These are phyloP conservation scores for Zaprionus obscuricornis DNA, from an alignment of 2,888 invertebrate genomes.

Conservation along the genomic window DNA sequence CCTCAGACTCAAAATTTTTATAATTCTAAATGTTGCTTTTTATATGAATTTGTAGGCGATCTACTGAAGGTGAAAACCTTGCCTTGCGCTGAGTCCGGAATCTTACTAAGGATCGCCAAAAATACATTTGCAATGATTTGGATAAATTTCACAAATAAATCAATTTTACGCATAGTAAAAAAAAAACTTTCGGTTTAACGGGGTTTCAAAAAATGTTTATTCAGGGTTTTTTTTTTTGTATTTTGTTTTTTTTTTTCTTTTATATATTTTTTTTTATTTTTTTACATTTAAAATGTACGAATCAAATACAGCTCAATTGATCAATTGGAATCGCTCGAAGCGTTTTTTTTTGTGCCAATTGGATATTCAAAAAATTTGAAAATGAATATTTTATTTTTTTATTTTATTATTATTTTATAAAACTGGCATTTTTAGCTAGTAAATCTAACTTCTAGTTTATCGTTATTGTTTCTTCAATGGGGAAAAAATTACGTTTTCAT, in stretches of 20 bases:
- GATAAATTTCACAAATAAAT: too few species aligned
- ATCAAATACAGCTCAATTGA: conserved; percentile 35
- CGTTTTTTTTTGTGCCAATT: conserved; percentile 16
- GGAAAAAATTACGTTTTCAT: too few species aligned
- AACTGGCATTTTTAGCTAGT: conserved; percentile 38
- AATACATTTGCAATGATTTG: too few species aligned
- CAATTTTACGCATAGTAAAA: background rate
- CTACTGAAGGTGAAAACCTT: background rate
- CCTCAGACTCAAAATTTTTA: too few species aligned
- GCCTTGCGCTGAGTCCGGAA: too few species aligned
- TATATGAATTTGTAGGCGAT: background rate
- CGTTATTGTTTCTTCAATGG: conserved; percentile 44
- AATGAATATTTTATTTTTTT: too few species aligned
- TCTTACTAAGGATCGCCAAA: too few species aligned
- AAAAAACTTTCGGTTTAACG: conserved; percentile 41
- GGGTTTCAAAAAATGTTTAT: conserved; percentile 70
- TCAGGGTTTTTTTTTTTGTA: conserved; percentile 47
- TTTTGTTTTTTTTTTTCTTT: conserved; percentile 23
- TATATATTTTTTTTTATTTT: conserved; percentile 40
- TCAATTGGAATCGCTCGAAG: conserved; percentile 45
- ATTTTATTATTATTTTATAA: conserved; percentile 40
- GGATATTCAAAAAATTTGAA: conserved; percentile 18
- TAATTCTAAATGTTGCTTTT: too few species aligned
- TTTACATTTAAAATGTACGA: conserved; percentile 73
- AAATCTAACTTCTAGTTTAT: conserved; percentile 40